Evolutionary conservation across 2,113 vertebrate species (phyloP), one percentile per base, ranked within the genome.

Genomic region (Fulica atra): DNA sequence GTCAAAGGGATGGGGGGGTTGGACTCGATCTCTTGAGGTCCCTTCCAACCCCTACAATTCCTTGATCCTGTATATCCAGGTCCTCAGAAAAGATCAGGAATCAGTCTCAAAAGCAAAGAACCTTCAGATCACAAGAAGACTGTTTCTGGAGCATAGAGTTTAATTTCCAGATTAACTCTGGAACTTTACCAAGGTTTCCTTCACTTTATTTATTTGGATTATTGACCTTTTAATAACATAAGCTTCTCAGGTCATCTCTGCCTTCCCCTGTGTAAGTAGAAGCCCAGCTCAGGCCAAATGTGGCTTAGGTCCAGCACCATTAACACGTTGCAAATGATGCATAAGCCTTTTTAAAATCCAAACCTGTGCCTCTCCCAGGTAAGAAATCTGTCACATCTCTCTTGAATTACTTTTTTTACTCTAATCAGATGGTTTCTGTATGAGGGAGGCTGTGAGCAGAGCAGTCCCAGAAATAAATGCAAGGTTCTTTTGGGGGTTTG

Each of bases 201-300:
- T 81, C 33, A 6, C 10, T 86, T 68, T 18, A 9, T 48, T 79
- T n/a, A 14, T 64, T 69, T 57, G 12, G 13, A 5, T 61, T 69
- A 4, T 65, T 76, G 38, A 14, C 4, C 16, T 31, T 56, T 61
- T 76, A 29, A 7, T 16, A 18, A 3, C 18, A 11, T 5, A 14
- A 64, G 3, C 7, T 65, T 44, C 35, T 79, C 38, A 21, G 35
- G 8, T 40, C 20, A 18, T 26, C 57, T 76, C 50, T 53, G 36
- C 54, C 60, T 66, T 86, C 33, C 6, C 36, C 28, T 38, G 13
- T 6, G 7, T n/a, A 1, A 1, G 25, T 48, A 24, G 0, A 1
- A 77, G 29, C 59, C 54, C 44, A 48, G 40, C 20, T 44, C 16
- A 31, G 48, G 31, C 7, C 25, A 50, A 54, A 44, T 0, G 10